Evolutionary conservation across 2,113 vertebrate genomes (phyloP).

Genomic region (Pollimyrus isidori): DNA sequence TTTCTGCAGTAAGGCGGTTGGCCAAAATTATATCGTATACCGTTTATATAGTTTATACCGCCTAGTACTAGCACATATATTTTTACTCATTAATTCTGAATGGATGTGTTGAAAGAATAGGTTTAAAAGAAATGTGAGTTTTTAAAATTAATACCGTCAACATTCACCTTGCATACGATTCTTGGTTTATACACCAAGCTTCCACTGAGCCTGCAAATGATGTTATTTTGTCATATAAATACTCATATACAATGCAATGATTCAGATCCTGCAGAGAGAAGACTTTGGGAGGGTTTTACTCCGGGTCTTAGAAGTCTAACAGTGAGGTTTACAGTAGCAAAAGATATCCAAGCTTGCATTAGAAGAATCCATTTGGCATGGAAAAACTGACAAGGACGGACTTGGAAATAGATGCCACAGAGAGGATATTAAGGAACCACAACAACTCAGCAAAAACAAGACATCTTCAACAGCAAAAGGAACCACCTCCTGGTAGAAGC

Average conservation of each 20-base stretch:
- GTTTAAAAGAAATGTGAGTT: not conserved
- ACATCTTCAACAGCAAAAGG: constrained; percentile 30
- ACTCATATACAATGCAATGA: not conserved
- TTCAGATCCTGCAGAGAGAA: not conserved
- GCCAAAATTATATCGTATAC: too few species aligned
- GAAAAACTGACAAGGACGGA: not conserved
- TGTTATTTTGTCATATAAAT: not conserved
- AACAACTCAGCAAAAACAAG: not conserved
- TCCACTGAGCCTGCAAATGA: not conserved
- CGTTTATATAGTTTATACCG: too few species aligned
- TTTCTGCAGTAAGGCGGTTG: too few species aligned
- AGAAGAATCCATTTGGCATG: constrained; percentile 7
- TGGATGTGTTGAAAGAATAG: not conserved
- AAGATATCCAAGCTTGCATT: not conserved
- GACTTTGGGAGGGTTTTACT: not conserved
- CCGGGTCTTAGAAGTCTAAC: not conserved
- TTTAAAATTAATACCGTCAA: not conserved
- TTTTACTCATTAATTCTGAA: not conserved
- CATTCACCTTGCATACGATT: not conserved
- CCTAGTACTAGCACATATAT: not conserved
- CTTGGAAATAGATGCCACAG: not conserved
- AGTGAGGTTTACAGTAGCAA: not conserved
- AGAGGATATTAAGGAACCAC: constrained; percentile 19
- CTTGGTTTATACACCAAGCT: not conserved
- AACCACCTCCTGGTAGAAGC: constrained; percentile 14